Percentiles rank a stretch among this genome's conserved stretches.
Evolutionary conservation across 1,140 invertebrate species (phyloP).

Genomic region (Drosophila tristis): DNA sequence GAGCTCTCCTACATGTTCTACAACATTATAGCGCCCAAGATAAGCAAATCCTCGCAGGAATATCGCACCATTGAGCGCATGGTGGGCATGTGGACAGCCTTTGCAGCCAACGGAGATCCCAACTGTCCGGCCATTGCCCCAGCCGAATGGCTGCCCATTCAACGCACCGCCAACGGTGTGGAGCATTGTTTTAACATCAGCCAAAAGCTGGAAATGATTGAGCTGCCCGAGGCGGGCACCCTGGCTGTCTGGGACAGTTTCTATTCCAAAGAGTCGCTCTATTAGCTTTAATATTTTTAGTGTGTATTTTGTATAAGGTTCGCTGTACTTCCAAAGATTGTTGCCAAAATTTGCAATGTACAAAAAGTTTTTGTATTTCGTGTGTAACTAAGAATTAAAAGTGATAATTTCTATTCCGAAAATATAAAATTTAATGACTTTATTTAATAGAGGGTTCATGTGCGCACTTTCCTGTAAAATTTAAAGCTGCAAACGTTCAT

Average conservation of each 20-base stretch:
- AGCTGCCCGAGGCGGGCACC: slow-evolving; percentile 75
- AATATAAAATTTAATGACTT: no score
- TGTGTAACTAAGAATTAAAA: no score
- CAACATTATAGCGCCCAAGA: slow-evolving; percentile 44
- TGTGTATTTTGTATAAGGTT: not conserved
- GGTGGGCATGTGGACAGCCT: slow-evolving; percentile 83
- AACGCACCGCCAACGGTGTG: slow-evolving; percentile 1
- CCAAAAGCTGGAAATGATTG: slow-evolving; percentile 64
- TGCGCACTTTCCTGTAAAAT: no score
- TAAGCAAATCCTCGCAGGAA: slow-evolving; percentile 50
- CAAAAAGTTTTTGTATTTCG: no score
- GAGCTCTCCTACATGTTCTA: slow-evolving; percentile 88
- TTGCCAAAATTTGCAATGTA: no score
- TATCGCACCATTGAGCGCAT: slow-evolving; percentile 79
- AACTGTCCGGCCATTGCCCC: slow-evolving; percentile 53
- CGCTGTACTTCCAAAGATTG: no score
- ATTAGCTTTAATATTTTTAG: slow-evolving; percentile 8
- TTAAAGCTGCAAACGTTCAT: no score
- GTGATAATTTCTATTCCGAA: no score
- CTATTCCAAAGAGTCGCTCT: slow-evolving; percentile 47
- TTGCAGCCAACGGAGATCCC: slow-evolving; percentile 79
- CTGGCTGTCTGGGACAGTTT: slow-evolving; percentile 83
- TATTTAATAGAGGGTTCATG: no score
- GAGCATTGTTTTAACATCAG: slow-evolving; percentile 82
- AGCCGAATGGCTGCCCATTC: slow-evolving; percentile 49